Percentiles rank a stretch among this genome's conserved stretches.
Evolutionary conservation across 2,113 vertebrate genomes (phyloP).

Genomic region (Pantherophis guttatus): DNA sequence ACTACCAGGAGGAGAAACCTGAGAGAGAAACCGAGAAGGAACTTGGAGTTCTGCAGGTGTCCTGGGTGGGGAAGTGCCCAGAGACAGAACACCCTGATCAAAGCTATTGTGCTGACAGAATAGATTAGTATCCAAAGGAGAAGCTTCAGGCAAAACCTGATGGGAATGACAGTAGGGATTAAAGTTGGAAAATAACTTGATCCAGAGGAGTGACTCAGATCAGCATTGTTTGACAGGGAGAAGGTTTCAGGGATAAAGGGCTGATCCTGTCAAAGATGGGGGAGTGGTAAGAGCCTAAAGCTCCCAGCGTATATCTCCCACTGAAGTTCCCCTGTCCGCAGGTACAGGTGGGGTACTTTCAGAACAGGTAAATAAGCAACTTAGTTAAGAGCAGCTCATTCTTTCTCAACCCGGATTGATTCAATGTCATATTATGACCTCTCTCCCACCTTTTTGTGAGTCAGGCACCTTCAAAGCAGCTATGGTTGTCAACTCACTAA

Average conservation of each 20-base stretch:
- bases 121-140: constrained; percentile 19
- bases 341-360: not conserved
- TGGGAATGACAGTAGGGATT: constrained; percentile 25
- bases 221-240: not conserved
- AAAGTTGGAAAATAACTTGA: constrained; percentile 21
- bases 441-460: not conserved
- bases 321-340: not conserved
- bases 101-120: constrained; percentile 14
- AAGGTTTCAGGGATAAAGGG: not conserved
- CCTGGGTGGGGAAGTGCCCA: not conserved
- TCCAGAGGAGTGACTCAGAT: not conserved
- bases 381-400: not conserved
- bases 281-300: not conserved
- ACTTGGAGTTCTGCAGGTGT: constrained; percentile 5
- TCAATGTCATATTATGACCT: not conserved
- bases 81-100: constrained; percentile 23
- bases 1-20: not conserved
- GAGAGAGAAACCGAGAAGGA: not conserved
- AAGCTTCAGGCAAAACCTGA: constrained; percentile 22
- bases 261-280: not conserved
- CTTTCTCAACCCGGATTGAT: not conserved
- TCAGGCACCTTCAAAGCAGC: not conserved
- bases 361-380: not conserved
- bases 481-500: not conserved
- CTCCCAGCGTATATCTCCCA: not conserved